A percentile compares a stretch with the other conserved stretches of the same genome.
These are phyloP conservation scores for Sitta europaea DNA, from an alignment of 2,113 vertebrate genomes.

Conservation along the genomic window DNA sequence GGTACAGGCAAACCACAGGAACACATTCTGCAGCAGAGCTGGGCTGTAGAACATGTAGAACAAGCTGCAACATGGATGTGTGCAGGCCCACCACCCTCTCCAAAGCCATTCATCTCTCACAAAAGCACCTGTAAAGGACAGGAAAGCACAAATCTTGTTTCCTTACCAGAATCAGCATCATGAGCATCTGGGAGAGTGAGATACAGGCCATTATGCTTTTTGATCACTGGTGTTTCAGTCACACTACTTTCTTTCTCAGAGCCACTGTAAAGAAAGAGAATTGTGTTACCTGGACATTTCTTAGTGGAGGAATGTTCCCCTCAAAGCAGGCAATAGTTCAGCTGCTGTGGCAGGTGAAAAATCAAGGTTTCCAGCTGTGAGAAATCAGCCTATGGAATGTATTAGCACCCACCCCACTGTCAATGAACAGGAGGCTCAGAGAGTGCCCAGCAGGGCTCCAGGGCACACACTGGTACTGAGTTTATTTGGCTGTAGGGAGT, in stretches of 20 bases:
- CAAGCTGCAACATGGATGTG: accelerated
- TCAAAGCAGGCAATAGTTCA: not conserved
- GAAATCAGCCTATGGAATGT: not conserved
- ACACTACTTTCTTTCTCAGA: constrained; percentile 88
- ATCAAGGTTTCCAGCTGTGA: not conserved
- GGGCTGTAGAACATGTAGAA: too few relatives aligned
- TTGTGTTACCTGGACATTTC: not conserved
- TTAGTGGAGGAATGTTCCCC: not conserved
- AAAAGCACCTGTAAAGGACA: not conserved
- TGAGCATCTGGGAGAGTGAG: constrained; percentile 90
- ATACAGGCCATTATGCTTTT: constrained; percentile 81
- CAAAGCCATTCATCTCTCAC: not conserved
- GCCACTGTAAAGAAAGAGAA: constrained; percentile 77
- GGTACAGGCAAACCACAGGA: not conserved
- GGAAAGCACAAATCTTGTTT: not conserved
- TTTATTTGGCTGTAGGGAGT: not conserved
- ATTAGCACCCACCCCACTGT: not conserved
- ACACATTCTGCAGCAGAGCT: not conserved
- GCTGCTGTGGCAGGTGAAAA: not conserved
- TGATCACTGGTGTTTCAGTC: constrained; percentile 76
- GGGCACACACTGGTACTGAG: not conserved
- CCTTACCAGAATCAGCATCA: constrained; percentile 86
- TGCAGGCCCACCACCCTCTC: accelerated
- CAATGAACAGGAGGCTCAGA: not conserved
- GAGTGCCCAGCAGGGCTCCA: not conserved